phyloP scores from a whole-genome alignment of 2,113 vertebrate genomes.

The Himantopus leucocephalus region DNA sequence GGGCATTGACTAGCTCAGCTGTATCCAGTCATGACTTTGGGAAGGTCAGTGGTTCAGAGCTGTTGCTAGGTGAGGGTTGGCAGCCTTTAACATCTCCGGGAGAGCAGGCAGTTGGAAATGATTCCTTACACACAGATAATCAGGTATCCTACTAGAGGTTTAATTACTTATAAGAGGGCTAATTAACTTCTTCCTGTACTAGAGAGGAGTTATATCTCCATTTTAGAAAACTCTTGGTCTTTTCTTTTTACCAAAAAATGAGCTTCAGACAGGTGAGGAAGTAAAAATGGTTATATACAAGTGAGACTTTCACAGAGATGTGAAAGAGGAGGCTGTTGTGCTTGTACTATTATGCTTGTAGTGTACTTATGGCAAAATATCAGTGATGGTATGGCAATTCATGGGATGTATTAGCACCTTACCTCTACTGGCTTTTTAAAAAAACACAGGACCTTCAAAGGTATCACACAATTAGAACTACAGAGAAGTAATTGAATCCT shows the following conservation, averaged over 20 bases:
- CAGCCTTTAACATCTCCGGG: background rate
- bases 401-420: too few species aligned
- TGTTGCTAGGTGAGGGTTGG: background rate
- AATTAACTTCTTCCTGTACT: background rate
- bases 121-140: background rate
- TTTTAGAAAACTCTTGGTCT: background rate
- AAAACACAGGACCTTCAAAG: background rate
- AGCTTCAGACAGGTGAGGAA: background rate
- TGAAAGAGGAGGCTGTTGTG: background rate
- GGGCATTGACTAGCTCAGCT: background rate
- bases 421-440: background rate
- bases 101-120: background rate
- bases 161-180: background rate
- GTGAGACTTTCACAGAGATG: too few species aligned
- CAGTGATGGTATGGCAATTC: background rate
- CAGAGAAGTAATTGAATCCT: background rate
- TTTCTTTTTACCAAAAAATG: background rate
- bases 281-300: background rate
- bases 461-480: background rate
- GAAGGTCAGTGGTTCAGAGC: background rate
- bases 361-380: background rate
- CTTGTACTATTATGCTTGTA: background rate
- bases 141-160: background rate
- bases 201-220: background rate
- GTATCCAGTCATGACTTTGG: background rate